Conservation (phyloP, 2,888 invertebrate species). For the Nemotelus nigrinus region DNA sequence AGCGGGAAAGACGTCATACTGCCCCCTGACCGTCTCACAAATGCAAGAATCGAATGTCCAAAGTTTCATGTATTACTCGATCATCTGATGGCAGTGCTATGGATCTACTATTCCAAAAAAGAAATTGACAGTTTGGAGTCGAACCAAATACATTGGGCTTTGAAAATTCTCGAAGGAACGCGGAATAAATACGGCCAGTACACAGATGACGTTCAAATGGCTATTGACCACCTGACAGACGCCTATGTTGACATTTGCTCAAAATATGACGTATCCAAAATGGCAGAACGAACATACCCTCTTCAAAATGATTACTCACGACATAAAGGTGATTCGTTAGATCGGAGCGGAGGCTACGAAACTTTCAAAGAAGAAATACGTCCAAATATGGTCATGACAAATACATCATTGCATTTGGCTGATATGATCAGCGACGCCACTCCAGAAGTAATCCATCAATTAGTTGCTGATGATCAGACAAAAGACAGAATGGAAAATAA, state of each 20-base stretch:
- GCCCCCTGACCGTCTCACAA: constrained; percentile 7
- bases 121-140: constrained; percentile 43
- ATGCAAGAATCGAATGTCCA: constrained; percentile 50
- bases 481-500: background rate
- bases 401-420: constrained; percentile 16
- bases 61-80: constrained; percentile 52
- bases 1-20: constrained; percentile 44
- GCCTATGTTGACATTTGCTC: constrained; percentile 42
- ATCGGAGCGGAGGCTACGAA: background rate
- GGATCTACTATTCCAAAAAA: constrained; percentile 51
- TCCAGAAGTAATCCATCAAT: constrained; percentile 9
- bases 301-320: background rate
- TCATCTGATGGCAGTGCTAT: constrained; percentile 53
- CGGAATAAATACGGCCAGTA: constrained; percentile 39
- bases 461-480: background rate
- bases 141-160: constrained; percentile 52
- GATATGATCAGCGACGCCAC: constrained; percentile 16
- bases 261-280: background rate
- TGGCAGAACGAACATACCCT: constrained; percentile 7
- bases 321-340: background rate
- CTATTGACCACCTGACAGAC: constrained; percentile 44
- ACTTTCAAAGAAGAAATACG: background rate
- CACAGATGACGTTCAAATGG: constrained; percentile 44
- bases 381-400: background rate
- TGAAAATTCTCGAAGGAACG: constrained; percentile 53